These are phyloP conservation scores for Drosophila sulfurigaster DNA, from an alignment of 1,140 invertebrate genomes.

Conservation along the genomic window DNA sequence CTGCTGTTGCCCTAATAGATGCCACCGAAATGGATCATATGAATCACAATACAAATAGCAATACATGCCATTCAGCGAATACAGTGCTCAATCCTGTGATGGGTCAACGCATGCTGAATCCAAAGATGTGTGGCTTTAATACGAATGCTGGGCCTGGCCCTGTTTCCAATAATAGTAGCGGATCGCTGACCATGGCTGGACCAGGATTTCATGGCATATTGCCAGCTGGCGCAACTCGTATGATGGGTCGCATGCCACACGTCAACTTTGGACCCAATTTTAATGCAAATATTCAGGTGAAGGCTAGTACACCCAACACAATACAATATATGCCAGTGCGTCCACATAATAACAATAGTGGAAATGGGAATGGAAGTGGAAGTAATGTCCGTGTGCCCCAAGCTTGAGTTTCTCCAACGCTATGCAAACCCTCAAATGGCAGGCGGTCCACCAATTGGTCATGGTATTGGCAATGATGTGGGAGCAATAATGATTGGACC, in stretches of 20 bases:
- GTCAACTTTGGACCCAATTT: conserved; percentile 75
- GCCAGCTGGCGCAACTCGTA: conserved; percentile 66
- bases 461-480: conserved; percentile 33
- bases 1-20: conserved; percentile 51
- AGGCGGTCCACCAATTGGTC: conserved; percentile 86
- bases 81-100: conserved; percentile 60
- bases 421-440: conserved; percentile 90
- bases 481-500: conserved; percentile 61
- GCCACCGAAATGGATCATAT: conserved; percentile 70
- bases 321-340: conserved; percentile 98
- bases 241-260: conserved; percentile 85
- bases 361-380: conserved; percentile 43
- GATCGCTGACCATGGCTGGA: conserved; percentile 61
- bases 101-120: conserved; percentile 75
- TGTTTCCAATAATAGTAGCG: conserved; percentile 50
- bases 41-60: conserved; percentile 44
- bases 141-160: conserved; percentile 22
- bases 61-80: conserved; percentile 62
- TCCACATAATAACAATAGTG: conserved; percentile 88
- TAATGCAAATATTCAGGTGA: conserved; percentile 94
- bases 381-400: conserved; percentile 90
- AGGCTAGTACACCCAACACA: conserved; percentile 98
- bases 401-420: conserved; percentile 95
- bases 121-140: conserved; percentile 85
- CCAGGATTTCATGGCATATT: conserved; percentile 84